Evolutionary conservation across 2,888 invertebrate genomes (phyloP).

Genomic region (Automeris io): DNA sequence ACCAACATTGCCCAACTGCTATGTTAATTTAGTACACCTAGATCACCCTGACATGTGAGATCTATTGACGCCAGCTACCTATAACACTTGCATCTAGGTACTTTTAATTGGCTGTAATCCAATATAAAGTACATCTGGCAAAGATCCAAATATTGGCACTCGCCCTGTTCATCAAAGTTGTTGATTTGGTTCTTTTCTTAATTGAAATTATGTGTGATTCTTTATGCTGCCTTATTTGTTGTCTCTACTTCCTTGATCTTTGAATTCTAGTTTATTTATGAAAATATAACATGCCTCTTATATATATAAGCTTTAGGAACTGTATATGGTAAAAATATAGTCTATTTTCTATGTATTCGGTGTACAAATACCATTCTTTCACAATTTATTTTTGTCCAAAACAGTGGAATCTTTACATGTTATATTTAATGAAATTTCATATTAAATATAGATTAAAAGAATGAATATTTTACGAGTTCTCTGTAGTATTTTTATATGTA

Average conservation of each 20-base stretch:
- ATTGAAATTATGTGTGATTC: conserved; percentile 47
- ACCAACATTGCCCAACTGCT: conserved; percentile 37
- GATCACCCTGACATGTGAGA: conserved; percentile 56
- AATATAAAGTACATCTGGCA: conserved; percentile 73
- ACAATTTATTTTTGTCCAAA: too few species aligned
- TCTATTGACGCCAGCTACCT: conserved; percentile 56
- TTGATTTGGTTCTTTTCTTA: conserved; percentile 68
- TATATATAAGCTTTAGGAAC: too few species aligned
- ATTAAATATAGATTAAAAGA: too few species aligned
- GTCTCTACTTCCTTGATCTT: conserved; percentile 10
- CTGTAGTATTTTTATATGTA: too few species aligned
- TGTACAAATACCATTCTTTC: too few species aligned
- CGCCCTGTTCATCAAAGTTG: conserved; percentile 67
- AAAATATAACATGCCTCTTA: too few species aligned
- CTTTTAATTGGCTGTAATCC: conserved; percentile 76
- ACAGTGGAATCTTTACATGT: too few species aligned
- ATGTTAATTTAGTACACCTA: conserved; percentile 53
- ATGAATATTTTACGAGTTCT: too few species aligned
- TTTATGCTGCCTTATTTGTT: conserved; percentile 23
- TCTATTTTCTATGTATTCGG: too few species aligned
- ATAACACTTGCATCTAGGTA: conserved; percentile 48
- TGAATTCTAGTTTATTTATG: neutral
- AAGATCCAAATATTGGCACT: conserved; percentile 62
- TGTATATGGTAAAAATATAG: too few species aligned
- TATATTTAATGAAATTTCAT: too few species aligned